Base-by-base conservation (phyloP, 2,888 invertebrate species). In the Anaspis maculata region DNA sequence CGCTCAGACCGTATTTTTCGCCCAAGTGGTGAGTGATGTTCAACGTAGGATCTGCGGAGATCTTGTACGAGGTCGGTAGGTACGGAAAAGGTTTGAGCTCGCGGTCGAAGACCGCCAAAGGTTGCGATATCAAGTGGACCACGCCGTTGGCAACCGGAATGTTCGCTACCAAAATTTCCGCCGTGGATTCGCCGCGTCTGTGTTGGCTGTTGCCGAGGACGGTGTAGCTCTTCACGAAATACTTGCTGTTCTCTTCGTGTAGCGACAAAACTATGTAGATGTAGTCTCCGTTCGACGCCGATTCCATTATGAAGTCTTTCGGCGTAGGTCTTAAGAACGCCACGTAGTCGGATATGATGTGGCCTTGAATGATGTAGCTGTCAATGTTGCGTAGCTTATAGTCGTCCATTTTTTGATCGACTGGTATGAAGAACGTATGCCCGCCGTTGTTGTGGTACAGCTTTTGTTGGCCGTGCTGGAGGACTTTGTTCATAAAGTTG, bases 131-230 rank as follows among this genome's bases (percentile, higher is more conserved):
- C 39, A 94, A 74, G 64, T 94, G 94, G 1, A 92, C 81, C 0
- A 94, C 91, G 12, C 94, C 92, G 56, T 92, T 92, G 54, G 77
- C 77, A 12, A 92, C 87, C 0, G 91, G 91, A 42, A 92, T 90
- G 63, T 92, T 90, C 9, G 82, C 82, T 54, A 79, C 76, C 3
- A 90, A 77, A 36, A 92, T 83, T 62, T 89, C 85, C 1, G 88
- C 83, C 42, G 85, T 64, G 2, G 89, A 86, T 7, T 85, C 84
- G 7, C 88, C 90, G 21, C 78, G 73, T 11, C 78, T 73, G 59
- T 86, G 85, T 46, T 76, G 77, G 2, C 76, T 68, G 52, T 85
- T 84, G 1, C 85, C 86, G 19, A 80, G 67, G 25, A 83, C 67
- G 2, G 87, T 88, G 58, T 86, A 82, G 10, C 87, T 86, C 61